A percentile compares a stretch with the other conserved stretches of the same genome.
Conservation (phyloP, 2,888 invertebrate species). For the Oxytorus armatus region DNA sequence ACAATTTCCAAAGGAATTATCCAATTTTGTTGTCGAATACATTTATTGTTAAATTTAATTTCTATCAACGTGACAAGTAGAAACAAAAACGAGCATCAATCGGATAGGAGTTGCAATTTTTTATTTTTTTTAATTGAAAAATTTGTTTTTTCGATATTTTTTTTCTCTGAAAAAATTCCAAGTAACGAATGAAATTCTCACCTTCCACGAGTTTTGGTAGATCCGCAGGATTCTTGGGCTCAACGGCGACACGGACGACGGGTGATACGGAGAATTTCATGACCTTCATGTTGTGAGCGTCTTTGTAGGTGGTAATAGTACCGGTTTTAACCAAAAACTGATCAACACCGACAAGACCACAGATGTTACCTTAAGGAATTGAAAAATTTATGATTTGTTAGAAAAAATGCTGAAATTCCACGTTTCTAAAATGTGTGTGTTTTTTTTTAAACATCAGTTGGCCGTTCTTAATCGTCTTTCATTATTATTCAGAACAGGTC, state of each 20-base stretch:
- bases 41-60: no score
- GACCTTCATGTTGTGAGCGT: slow-evolving; percentile 99
- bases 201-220: slow-evolving; percentile 99
- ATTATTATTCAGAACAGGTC: slow-evolving; percentile 79
- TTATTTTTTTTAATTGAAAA: neutral
- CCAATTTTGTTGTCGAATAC: no score
- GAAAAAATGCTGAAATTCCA: neutral
- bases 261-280: slow-evolving; percentile 99
- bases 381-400: neutral
- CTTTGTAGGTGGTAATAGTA: slow-evolving; percentile 99
- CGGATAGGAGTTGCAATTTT: no score
- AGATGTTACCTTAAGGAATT: slow-evolving; percentile 94
- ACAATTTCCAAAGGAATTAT: neutral
- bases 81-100: no score
- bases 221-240: slow-evolving; percentile 99
- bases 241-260: slow-evolving; percentile 99
- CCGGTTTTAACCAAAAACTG: slow-evolving; percentile 99
- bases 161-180: neutral
- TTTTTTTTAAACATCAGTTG: slow-evolving; percentile 65
- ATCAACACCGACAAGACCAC: slow-evolving; percentile 99
- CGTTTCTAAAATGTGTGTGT: neutral
- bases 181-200: slow-evolving; percentile 56
- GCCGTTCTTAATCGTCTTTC: slow-evolving; percentile 71
- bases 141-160: slow-evolving; percentile 7
- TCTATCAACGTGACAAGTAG: no score